These are phyloP conservation scores for Aphaenogaster ashmeadi DNA, from an alignment of 1,140 invertebrate species.

Conservation along the genomic window DNA sequence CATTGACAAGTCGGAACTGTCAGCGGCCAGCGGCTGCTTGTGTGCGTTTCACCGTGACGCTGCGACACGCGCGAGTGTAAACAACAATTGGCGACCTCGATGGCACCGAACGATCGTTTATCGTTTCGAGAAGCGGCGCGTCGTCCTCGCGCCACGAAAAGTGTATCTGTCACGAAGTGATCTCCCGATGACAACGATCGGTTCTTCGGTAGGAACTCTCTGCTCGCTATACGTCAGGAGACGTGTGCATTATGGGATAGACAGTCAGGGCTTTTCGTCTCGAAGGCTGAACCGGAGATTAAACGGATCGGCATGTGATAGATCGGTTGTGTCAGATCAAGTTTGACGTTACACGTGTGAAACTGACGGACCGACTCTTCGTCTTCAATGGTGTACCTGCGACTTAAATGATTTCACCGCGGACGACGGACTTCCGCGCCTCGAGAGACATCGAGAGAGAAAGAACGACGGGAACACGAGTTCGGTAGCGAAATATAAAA, in stretches of 20 bases:
- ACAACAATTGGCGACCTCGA: not conserved
- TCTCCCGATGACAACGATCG: not conserved
- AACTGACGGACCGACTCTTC: not conserved
- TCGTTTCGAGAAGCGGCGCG: not conserved
- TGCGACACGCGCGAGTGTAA: not conserved
- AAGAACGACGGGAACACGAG: not conserved
- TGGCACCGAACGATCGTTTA: not conserved
- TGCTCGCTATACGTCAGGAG: not conserved
- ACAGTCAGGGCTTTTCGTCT: not conserved
- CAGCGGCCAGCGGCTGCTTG: not conserved
- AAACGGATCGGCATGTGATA: slow-evolving; percentile 33
- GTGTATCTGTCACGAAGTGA: not conserved
- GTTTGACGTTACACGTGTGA: not conserved
- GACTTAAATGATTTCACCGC: slow-evolving; percentile 4
- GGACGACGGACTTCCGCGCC: not conserved
- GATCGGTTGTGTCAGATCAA: not conserved
- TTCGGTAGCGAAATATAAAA: not conserved
- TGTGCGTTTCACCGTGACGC: slow-evolving; percentile 12
- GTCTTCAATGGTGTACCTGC: slow-evolving; percentile 3
- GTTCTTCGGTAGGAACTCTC: not conserved
- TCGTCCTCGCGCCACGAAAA: not conserved
- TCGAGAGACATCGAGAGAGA: slow-evolving; percentile 23
- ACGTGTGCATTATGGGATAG: slow-evolving; percentile 18
- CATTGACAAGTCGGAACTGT: slow-evolving; percentile 3
- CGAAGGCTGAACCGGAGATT: not conserved